phyloP scores from a whole-genome alignment of 2,888 invertebrate genomes.

The Aleiodes alternator region DNA sequence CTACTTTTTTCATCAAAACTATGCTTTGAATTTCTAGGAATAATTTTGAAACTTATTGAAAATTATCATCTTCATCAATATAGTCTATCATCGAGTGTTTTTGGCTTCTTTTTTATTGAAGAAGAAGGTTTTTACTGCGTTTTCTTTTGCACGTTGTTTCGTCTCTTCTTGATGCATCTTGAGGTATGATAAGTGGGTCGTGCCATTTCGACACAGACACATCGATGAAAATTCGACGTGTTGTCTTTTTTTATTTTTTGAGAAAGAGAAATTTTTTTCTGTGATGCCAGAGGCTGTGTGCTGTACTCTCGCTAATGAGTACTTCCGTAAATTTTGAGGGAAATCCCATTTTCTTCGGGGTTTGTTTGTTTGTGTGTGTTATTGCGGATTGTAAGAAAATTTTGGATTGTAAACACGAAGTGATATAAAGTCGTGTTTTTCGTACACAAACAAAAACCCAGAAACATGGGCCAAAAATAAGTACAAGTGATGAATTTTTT shows the following conservation, averaged over 20 bases:
- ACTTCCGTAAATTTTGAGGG: background rate
- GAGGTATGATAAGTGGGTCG: conserved; percentile 27
- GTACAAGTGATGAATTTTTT: background rate
- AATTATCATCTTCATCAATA: too few relatives aligned
- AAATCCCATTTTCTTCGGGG: too few relatives aligned
- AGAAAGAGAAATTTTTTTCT: background rate
- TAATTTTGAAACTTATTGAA: too few relatives aligned
- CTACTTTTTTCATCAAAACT: conserved; percentile 38
- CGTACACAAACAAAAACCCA: background rate
- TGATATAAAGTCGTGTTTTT: background rate
- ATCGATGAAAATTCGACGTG: background rate
- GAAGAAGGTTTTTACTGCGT: too few relatives aligned
- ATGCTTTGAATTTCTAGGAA: conserved; percentile 4
- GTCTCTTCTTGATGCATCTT: background rate
- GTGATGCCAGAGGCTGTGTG: conserved; percentile 56
- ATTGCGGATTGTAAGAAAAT: too few relatives aligned
- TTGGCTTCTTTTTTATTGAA: too few relatives aligned
- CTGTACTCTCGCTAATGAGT: conserved; percentile 34
- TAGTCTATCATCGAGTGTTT: background rate
- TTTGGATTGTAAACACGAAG: too few relatives aligned
- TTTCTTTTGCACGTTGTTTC: background rate
- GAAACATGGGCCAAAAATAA: background rate
- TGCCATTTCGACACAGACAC: conserved; percentile 14
- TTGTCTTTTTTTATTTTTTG: conserved; percentile 4
- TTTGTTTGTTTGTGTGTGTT: too few relatives aligned